These are phyloP conservation scores for Lasioglossum albipes DNA, from an alignment of 1,140 invertebrate species.

Conservation along the genomic window DNA sequence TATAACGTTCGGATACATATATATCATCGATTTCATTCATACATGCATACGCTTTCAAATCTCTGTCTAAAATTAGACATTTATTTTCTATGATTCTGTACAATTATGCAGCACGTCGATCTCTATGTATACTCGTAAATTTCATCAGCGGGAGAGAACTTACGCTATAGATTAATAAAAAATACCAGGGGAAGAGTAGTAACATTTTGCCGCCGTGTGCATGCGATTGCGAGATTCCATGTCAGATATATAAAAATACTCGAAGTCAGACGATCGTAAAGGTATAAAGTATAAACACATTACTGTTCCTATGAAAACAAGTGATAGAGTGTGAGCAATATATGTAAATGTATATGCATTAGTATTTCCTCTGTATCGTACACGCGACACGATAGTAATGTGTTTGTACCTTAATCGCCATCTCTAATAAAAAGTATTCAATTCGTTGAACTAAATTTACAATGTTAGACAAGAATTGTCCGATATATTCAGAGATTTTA, in stretches of 20 bases:
- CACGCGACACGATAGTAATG: no score
- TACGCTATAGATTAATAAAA: conserved; percentile 22
- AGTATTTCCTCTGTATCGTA: no score
- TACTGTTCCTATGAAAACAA: no score
- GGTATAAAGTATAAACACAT: no score
- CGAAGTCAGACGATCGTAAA: background rate
- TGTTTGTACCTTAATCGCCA: no score
- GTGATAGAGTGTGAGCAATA: no score
- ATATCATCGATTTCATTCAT: background rate
- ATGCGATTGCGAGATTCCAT: background rate
- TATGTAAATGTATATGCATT: no score
- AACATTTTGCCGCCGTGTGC: background rate
- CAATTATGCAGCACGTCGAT: background rate
- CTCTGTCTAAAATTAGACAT: background rate
- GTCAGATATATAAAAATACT: conserved; percentile 37
- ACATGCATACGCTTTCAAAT: background rate
- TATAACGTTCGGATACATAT: background rate
- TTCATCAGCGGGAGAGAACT: background rate
- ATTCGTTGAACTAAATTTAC: no score
- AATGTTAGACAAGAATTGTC: background rate
- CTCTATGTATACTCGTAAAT: no score
- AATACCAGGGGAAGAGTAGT: conserved; percentile 14
- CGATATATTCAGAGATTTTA: no score
- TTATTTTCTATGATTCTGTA: background rate
- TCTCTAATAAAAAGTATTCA: no score